Evolutionary conservation across 2,113 vertebrate genomes (phyloP).

Genomic region (Nibea coibor): DNA sequence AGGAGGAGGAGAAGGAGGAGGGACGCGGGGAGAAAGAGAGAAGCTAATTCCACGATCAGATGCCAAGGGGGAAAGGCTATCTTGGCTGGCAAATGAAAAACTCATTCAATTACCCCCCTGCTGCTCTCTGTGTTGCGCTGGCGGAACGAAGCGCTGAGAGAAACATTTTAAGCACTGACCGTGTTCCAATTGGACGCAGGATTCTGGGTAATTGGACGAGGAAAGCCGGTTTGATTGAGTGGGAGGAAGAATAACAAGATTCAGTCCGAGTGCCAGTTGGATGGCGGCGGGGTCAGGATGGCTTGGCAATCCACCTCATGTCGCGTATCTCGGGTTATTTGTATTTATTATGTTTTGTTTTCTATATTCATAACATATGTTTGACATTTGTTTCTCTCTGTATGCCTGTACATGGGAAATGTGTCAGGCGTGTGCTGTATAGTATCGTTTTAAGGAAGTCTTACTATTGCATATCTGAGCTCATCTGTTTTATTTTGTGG

Average conservation of each 20-base stretch:
- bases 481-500: constrained; percentile 28
- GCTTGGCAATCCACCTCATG: background rate
- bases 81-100: constrained; percentile 63
- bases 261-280: constrained; percentile 17
- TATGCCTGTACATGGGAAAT: background rate
- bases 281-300: background rate
- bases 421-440: background rate
- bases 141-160: background rate
- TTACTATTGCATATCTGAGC: background rate
- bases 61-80: constrained; percentile 57
- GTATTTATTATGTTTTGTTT: constrained; percentile 8
- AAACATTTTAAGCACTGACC: constrained; percentile 37
- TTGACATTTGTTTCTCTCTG: constrained; percentile 17
- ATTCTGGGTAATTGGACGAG: constrained; percentile 54
- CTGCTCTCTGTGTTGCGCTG: constrained; percentile 11
- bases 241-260: constrained; percentile 38
- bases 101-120: constrained; percentile 57
- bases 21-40: constrained; percentile 28
- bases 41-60: constrained; percentile 60
- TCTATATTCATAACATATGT: background rate
- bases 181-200: constrained; percentile 40
- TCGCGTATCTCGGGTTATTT: constrained; percentile 4
- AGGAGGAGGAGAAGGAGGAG: background rate
- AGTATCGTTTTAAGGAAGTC: background rate
- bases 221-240: constrained; percentile 42